phyloP scores from a whole-genome alignment of 2,797 vertebrate genomes.

The Myripristis murdjan region DNA sequence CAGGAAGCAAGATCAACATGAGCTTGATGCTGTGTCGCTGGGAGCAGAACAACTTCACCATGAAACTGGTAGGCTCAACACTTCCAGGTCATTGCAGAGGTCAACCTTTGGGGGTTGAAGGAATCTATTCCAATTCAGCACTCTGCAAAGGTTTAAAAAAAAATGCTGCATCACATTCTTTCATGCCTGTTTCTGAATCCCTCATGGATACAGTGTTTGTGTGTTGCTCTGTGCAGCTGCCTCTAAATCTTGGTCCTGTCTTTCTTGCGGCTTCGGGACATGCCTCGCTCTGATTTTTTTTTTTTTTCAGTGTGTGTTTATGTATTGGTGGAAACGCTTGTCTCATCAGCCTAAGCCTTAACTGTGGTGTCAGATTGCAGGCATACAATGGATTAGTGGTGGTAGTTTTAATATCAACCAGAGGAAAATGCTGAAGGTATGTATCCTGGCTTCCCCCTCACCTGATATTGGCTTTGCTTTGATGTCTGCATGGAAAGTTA shows the following conservation, averaged over 20 bases:
- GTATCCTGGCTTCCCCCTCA: conserved; percentile 41
- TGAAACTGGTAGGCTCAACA: conserved; percentile 93
- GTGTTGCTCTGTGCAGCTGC: too few species aligned
- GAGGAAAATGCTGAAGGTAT: conserved; percentile 46
- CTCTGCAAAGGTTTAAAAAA: too few species aligned
- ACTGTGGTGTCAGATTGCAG: conserved; percentile 41
- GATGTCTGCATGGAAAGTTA: conserved; percentile 46
- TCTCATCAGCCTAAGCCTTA: conserved; percentile 43
- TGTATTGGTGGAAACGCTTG: conserved; percentile 13
- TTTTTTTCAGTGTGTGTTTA: too few species aligned
- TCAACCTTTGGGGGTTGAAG: conserved; percentile 26
- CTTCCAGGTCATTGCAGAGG: conserved; percentile 33
- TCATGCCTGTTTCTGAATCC: too few species aligned
- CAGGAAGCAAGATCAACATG: conserved; percentile 79
- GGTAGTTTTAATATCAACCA: conserved; percentile 31
- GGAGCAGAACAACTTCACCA: conserved; percentile 92
- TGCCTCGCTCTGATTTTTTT: conserved; percentile 4
- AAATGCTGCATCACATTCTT: too few species aligned
- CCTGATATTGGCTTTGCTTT: conserved; percentile 59
- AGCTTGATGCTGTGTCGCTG: conserved; percentile 93
- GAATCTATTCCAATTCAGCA: neutral
- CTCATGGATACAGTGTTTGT: too few species aligned
- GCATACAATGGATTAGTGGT: conserved; percentile 29
- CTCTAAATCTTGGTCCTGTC: neutral
- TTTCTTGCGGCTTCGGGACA: too few species aligned